A percentile compares a stretch with the other conserved stretches of the same genome.
phyloP scores from a whole-genome alignment of 2,113 vertebrate genomes.

The Psephotus haematonotus region DNA sequence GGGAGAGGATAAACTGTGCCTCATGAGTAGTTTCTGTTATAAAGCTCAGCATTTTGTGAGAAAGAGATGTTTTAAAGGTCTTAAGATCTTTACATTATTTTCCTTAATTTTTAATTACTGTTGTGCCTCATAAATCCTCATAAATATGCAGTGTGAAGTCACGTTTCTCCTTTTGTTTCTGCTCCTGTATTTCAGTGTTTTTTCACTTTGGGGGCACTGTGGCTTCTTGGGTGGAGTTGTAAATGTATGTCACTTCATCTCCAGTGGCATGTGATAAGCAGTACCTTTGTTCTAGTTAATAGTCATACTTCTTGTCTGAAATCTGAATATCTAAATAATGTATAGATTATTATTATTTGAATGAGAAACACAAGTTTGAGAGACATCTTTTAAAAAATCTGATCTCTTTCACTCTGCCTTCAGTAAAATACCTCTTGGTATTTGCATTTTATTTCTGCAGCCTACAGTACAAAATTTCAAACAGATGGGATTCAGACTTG shows the following conservation, averaged over 20 bases:
- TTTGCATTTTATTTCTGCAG: not conserved
- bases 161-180: not conserved
- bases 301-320: not conserved
- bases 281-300: not conserved
- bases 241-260: not conserved
- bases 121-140: not conserved
- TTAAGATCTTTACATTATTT: not conserved
- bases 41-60: not conserved
- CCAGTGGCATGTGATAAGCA: not conserved
- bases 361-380: not conserved
- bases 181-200: not conserved
- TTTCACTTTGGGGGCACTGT: not conserved
- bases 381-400: not conserved
- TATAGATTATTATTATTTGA: not conserved
- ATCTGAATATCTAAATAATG: not conserved
- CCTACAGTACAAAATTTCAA: constrained; percentile 17
- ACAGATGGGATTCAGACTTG: constrained; percentile 31
- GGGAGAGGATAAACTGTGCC: not conserved
- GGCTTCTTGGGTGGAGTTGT: not conserved
- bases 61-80: not conserved
- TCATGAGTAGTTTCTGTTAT: not conserved
- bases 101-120: not conserved
- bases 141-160: not conserved
- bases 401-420: not conserved
- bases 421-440: not conserved